Conservation (phyloP, 92 coral and sea anemone genomes). For the Phymanthus crucifer region DNA sequence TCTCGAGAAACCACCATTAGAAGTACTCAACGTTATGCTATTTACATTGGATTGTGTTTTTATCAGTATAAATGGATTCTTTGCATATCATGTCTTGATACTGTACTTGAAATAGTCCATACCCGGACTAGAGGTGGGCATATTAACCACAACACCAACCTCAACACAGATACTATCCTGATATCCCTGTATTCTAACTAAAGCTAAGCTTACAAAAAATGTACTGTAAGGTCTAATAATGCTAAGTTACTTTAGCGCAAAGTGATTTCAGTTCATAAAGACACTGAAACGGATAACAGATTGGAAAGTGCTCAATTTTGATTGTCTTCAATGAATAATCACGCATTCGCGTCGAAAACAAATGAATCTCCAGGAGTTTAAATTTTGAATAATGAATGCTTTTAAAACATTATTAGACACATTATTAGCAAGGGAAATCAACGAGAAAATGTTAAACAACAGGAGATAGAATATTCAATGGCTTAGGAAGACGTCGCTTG, state of each 20-base stretch:
- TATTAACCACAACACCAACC: neutral
- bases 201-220: neutral
- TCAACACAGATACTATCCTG: neutral
- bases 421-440: conserved; percentile 43
- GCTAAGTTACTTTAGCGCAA: neutral
- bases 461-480: conserved; percentile 26
- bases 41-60: conserved; percentile 8
- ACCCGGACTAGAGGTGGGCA: neutral
- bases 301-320: too few relatives aligned
- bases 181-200: neutral
- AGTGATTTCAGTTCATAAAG: neutral
- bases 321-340: neutral
- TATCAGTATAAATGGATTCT: conserved; percentile 8
- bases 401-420: conserved; percentile 20
- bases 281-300: neutral
- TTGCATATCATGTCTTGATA: neutral
- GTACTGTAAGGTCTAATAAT: neutral
- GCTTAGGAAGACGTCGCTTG: neutral
- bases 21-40: neutral
- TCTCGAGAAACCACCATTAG: neutral
- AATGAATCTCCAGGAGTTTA: neutral
- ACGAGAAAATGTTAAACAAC: conserved; percentile 39
- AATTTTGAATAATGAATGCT: conserved; percentile 15
- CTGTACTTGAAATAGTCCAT: conserved; percentile 7
- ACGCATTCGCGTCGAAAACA: neutral